Base-by-base conservation (phyloP, 2,797 vertebrate species). In the Carapus acus region DNA sequence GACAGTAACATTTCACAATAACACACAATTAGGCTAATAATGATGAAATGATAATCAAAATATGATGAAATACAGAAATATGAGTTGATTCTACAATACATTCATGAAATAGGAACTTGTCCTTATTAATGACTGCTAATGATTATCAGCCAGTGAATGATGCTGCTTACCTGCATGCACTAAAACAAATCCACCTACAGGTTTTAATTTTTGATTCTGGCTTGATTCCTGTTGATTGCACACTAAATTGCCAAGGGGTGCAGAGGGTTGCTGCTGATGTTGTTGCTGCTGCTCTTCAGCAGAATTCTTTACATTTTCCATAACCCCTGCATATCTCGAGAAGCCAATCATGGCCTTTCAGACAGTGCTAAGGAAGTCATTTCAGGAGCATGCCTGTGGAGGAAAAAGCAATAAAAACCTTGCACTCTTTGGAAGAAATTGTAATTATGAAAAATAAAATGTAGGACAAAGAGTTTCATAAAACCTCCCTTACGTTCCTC, bases 111-210 rank as follows among this genome's bases (percentile, higher is more conserved):
- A n/a, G n/a, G n/a, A n/a, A n/a, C n/a, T n/a, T n/a, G n/a, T n/a
- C n/a, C n/a, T n/a, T n/a, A n/a, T n/a, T n/a, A n/a, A n/a, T n/a
- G n/a, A n/a, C n/a, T n/a, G n/a, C n/a, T n/a, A n/a, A n/a, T n/a
- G n/a, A n/a, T n/a, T n/a, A n/a, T n/a, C n/a, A n/a, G n/a, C n/a
- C n/a, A n/a, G n/a, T n/a, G n/a, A n/a, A n/a, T n/a, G n/a, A n/a
- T n/a, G n/a, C n/a, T n/a, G n/a, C 87, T 87, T 82, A 96, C 96
- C 96, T 91, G 96, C 96, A 78, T 99, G 96, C 34, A 99, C 96
- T 78, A 99, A 85, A 67, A 99, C 96, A 88, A 99, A 99, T 65
- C 96, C 96, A 64, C 96, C 93, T 43, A 91, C 86, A 75, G 83
- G 79, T 64, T 86, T 78, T 43, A 60, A 49, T 54, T 54, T 91